Evolutionary conservation across 2,888 invertebrate genomes (phyloP).

Genomic region (Diplazon laetatorius): DNA sequence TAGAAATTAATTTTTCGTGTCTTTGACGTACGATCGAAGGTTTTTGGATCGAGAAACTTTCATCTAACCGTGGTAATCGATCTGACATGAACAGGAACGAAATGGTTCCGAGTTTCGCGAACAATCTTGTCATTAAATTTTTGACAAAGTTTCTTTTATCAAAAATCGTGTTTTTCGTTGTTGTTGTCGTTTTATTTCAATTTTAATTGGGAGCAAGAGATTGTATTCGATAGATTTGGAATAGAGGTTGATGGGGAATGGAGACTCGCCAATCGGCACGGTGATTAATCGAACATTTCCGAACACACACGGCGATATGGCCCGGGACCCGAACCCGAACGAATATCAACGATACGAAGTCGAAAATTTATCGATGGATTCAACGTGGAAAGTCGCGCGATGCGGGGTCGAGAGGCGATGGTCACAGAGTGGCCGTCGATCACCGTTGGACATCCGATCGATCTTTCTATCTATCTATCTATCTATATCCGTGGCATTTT

Average conservation of each 20-base stretch:
- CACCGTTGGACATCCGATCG: conserved; percentile 51
- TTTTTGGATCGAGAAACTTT: too few species aligned
- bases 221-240: neutral
- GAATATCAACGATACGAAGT: conserved; percentile 31
- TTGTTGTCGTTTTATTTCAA: neutral
- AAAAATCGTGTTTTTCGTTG: too few species aligned
- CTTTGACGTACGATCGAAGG: too few species aligned
- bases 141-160: too few species aligned
- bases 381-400: conserved; percentile 9
- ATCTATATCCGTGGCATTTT: conserved; percentile 46
- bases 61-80: too few species aligned
- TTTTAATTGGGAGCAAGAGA: neutral
- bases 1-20: too few species aligned
- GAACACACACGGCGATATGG: neutral
- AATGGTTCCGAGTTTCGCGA: too few species aligned
- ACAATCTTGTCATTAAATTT: too few species aligned
- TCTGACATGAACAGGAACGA: too few species aligned
- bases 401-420: neutral
- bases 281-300: conserved; percentile 20
- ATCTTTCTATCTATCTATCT: conserved; percentile 53
- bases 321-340: neutral
- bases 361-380: conserved; percentile 47
- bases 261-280: neutral
- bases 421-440: conserved; percentile 45
- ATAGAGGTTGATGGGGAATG: conserved; percentile 1